Base-by-base conservation (phyloP, 2,797 vertebrate genomes). In the Gambusia yucatana region DNA sequence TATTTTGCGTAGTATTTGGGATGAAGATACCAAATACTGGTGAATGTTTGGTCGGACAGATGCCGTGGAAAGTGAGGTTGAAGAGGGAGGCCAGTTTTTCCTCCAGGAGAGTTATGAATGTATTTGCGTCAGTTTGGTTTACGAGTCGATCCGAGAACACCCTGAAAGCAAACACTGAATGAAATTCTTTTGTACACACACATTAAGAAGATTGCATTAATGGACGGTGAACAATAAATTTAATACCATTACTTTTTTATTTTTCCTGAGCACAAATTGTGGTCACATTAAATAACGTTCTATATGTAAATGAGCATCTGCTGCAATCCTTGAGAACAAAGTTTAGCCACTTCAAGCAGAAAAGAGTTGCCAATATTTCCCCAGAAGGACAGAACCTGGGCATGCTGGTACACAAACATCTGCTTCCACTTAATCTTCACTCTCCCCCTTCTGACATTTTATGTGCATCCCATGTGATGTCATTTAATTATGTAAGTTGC, bases 81-180 rank as follows among this genome's bases (percentile, higher is more conserved):
- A 98, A 97, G 76, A 95, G 88, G 13, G 94, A 95, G 72, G 90
- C 96, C 20, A 98, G 92, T 79, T 97, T 97, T 82, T 97, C 96
- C 1, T 91, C 91, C 74, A 98, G 57, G 80, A 98, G 89, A 61
- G 52, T 77, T 33, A 93, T 39, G 55, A 98, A 98, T 25, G 95
- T 91, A 52, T 97, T 96, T 80, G 79, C 91, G 87, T 98, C 97
- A 28, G 83, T 75, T 0, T 85, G 79, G 52, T 97, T 96, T 44
- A 97, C 94, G 61, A 98, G 94, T 1, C 97, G 95, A 86, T 98
- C 97, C 0, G 97, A 97, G 89, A 98, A 97, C 77, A 98, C 97
- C 89, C 97, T 98, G 90, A 63, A 72, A 90, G 41, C 17, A 13
- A 20, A 75, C 5, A 28, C 6, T 33, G 7, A 46, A 36, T 63